A percentile compares a stretch with the other conserved stretches of the same genome.
These are phyloP conservation scores for Odontothrips loti DNA, from an alignment of 2,888 invertebrate species.

Conservation along the genomic window DNA sequence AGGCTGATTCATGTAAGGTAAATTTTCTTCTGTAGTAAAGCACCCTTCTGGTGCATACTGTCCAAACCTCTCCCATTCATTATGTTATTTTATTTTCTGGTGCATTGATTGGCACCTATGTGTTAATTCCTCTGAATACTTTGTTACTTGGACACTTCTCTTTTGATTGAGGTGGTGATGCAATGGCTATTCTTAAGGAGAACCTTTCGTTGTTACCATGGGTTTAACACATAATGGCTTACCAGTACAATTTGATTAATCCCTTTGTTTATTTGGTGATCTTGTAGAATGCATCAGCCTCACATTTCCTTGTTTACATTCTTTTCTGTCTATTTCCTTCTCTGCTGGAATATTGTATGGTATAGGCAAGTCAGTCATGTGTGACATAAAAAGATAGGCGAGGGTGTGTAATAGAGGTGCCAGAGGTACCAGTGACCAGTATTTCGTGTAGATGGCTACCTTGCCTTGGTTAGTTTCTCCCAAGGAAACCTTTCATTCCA, in stretches of 20 bases:
- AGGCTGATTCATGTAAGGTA: constrained; percentile 23
- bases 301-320: constrained; percentile 8
- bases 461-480: no score
- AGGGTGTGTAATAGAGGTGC: no score
- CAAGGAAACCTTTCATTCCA: no score
- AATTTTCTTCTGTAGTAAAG: neutral
- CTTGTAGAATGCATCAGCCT: constrained; percentile 2
- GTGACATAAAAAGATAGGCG: no score
- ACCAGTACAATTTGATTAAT: neutral
- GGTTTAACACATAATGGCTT: no score
- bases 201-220: no score
- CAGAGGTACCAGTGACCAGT: no score
- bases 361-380: neutral
- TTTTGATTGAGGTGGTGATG: no score
- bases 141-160: neutral
- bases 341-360: neutral
- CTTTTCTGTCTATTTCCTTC: neutral
- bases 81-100: constrained; percentile 4
- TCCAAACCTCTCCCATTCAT: neutral
- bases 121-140: neutral
- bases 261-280: neutral
- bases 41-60: constrained; percentile 4
- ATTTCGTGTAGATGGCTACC: no score
- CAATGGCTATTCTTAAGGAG: no score
- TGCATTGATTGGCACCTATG: neutral